phyloP scores from a whole-genome alignment of 2,888 invertebrate species.

The Punctoribates punctum region DNA sequence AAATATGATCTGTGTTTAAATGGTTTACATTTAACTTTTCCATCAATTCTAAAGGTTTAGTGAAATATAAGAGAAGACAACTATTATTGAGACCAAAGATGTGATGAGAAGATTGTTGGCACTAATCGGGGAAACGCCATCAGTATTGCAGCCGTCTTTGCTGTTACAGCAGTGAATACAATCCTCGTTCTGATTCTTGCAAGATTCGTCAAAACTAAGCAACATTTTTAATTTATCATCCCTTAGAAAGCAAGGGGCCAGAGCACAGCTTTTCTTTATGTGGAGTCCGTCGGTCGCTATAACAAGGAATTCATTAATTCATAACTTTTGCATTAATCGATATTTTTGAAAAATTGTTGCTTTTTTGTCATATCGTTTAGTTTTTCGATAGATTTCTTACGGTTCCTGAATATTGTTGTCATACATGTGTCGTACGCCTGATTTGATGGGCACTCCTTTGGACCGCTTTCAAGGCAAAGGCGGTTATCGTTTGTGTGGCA shows the following conservation, averaged over 20 bases:
- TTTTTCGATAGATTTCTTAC: no score
- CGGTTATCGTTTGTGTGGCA: constrained; percentile 43
- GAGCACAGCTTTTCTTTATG: constrained; percentile 48
- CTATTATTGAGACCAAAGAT: background rate
- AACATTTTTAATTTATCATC: constrained; percentile 47
- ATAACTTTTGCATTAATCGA: background rate
- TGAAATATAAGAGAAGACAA: background rate
- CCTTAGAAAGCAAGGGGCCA: constrained; percentile 49
- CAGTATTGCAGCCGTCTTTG: constrained; percentile 49
- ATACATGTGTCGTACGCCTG: constrained; percentile 45
- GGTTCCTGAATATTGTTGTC: constrained; percentile 42
- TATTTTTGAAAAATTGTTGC: background rate
- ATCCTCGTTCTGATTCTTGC: constrained; percentile 48
- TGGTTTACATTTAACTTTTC: background rate
- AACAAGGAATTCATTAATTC: background rate
- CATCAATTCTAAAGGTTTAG: background rate
- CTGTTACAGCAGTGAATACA: constrained; percentile 49
- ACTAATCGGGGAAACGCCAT: constrained; percentile 16
- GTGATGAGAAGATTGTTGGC: background rate
- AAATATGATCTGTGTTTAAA: background rate
- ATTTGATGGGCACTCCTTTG: constrained; percentile 42
- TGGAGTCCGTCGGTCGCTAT: constrained; percentile 31
- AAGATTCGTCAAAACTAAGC: constrained; percentile 44
- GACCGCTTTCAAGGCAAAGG: constrained; percentile 38
- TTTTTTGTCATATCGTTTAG: no score